These are phyloP conservation scores for Ctenicera cuprea DNA, from an alignment of 2,888 invertebrate genomes.

Conservation along the genomic window DNA sequence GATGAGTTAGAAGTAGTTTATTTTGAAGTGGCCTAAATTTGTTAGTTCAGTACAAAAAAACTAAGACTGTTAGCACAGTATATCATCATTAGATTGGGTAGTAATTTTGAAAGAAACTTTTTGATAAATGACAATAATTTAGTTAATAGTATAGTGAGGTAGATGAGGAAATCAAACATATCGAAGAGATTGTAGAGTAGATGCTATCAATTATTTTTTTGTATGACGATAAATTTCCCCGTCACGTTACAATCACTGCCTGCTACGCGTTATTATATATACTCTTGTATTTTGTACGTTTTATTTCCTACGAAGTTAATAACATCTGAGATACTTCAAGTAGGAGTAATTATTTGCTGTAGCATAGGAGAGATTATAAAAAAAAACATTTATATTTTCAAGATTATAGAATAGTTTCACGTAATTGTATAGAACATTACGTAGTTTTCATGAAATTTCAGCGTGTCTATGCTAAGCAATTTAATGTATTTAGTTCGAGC, in stretches of 20 bases:
- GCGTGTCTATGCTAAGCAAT: constrained; percentile 66
- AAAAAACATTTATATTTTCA: constrained; percentile 35
- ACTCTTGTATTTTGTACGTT: constrained; percentile 21
- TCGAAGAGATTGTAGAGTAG: constrained; percentile 45
- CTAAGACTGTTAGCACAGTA: constrained; percentile 64
- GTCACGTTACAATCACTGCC: constrained; percentile 59
- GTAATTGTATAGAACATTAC: constrained; percentile 38
- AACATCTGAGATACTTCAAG: constrained; percentile 30
- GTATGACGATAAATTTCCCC: constrained; percentile 50
- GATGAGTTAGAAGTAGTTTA: constrained; percentile 59
- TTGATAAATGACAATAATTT: constrained; percentile 43
- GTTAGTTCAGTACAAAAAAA: constrained; percentile 49
- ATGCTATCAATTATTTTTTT: constrained; percentile 29
- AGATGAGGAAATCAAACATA: constrained; percentile 44
- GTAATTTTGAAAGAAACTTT: constrained; percentile 49
- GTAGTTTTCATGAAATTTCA: constrained; percentile 71
- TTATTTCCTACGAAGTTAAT: constrained; percentile 38
- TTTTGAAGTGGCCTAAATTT: constrained; percentile 47
- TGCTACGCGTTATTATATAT: constrained; percentile 55
- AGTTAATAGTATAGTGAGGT: constrained; percentile 39
- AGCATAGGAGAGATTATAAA: constrained; percentile 43
- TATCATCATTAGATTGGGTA: constrained; percentile 65
- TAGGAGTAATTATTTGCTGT: constrained; percentile 40
- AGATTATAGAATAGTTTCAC: constrained; percentile 44
- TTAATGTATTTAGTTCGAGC: constrained; percentile 61